A percentile compares a stretch with the other conserved stretches of the same genome.
Conservation (phyloP, 2,797 vertebrate genomes). For the Xiphorhynchus erythropygius region DNA sequence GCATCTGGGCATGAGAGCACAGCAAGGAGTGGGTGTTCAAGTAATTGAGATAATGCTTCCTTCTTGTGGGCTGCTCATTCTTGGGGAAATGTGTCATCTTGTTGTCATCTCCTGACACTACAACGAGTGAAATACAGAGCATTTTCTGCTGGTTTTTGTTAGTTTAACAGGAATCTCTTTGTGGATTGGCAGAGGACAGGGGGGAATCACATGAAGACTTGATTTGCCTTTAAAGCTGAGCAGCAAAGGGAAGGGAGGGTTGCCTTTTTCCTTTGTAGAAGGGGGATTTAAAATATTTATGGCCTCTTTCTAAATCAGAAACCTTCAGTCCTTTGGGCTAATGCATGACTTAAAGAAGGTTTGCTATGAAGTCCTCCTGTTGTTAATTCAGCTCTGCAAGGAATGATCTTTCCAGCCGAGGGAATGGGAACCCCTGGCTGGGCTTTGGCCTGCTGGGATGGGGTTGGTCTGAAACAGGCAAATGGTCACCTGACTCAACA, state of each 20-base stretch:
- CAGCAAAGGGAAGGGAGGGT: not conserved
- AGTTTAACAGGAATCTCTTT: not conserved
- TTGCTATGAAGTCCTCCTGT: not conserved
- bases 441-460: not conserved
- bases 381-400: not conserved
- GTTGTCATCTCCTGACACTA: constrained; percentile 22
- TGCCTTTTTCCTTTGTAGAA: not conserved
- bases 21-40: constrained; percentile 24
- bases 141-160: not conserved
- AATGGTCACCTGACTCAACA: not conserved
- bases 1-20: not conserved
- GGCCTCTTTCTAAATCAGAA: not conserved
- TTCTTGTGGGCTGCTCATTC: constrained; percentile 32
- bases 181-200: not conserved
- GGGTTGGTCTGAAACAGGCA: not conserved
- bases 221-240: not conserved
- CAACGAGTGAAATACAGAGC: not conserved
- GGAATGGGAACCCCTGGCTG: not conserved
- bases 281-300: not conserved
- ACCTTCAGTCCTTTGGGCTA: not conserved
- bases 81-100: constrained; percentile 5
- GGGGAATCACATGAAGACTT: not conserved
- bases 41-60: constrained; percentile 5
- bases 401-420: not conserved
- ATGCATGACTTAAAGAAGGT: not conserved